These are phyloP conservation scores for Papilio xuthus DNA, from an alignment of 1,140 invertebrate genomes.

Conservation along the genomic window DNA sequence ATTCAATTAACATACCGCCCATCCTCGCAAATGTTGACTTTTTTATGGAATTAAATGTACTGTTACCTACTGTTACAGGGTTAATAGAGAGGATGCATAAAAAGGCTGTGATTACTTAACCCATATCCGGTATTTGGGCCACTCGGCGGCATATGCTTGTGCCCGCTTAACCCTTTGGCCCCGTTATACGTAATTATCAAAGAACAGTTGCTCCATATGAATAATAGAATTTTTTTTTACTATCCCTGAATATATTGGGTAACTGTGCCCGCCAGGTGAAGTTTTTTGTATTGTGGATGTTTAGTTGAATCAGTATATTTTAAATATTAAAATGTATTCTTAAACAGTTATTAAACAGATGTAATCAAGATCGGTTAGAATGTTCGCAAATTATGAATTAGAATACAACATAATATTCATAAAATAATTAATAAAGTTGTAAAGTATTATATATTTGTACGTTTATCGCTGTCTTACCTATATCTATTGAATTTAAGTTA, in stretches of 20 bases:
- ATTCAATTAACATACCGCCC: conserved; percentile 70
- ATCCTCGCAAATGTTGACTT: conserved; percentile 68
- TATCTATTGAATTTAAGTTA: no score
- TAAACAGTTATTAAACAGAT: background rate
- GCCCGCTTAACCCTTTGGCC: conserved; percentile 78
- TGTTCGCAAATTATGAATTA: no score
- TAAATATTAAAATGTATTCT: background rate
- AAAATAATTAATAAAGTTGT: no score
- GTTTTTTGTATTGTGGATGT: conserved; percentile 1
- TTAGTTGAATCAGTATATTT: conserved; percentile 1
- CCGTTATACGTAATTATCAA: conserved; percentile 69
- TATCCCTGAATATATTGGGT: conserved; percentile 44
- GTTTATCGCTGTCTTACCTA: no score
- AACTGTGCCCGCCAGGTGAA: conserved; percentile 53
- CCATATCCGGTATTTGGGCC: conserved; percentile 74
- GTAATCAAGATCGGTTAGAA: background rate
- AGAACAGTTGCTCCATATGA: conserved; percentile 72
- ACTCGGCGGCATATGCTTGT: conserved; percentile 71
- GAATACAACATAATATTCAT: no score
- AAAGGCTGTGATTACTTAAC: conserved; percentile 79
- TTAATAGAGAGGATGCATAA: conserved; percentile 69
- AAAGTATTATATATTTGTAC: no score
- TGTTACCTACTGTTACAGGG: conserved; percentile 68
- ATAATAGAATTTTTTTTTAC: conserved; percentile 65
- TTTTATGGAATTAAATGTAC: conserved; percentile 58